Evolutionary conservation across 2,113 vertebrate genomes (phyloP), one percentile per base, ranked within the genome.

Genomic region (Anhinga anhinga): DNA sequence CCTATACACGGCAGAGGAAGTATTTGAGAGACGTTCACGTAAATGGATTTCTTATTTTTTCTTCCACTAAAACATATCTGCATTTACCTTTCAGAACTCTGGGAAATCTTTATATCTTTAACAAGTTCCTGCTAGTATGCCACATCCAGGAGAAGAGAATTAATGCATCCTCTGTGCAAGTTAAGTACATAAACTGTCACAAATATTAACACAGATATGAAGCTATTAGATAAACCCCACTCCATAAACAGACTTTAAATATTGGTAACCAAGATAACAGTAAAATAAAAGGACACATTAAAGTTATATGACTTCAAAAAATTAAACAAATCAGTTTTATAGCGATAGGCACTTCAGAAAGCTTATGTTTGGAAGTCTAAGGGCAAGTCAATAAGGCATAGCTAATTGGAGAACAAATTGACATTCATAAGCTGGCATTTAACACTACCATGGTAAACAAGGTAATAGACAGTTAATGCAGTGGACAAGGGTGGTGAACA

Each of bases 401-500:
- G 97, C 97, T 99, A 99, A 99, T 99, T 98, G 95, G 96, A 98
- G 91, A 97, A 92, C 95, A 98, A 98, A 98, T 78, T 97, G 97
- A 98, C 98, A 98, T 98, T 98, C 96, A 95, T 94, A 86, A 96
- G 95, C 96, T 83, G 84, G 85, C 91, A 45, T 88, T 95, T 92
- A 97, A 38, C 93, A 71, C 32, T 66, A 23, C 53, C 80, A 96
- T 0, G 53, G 96, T 90, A 98, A 98, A 97, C 97, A 97, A 84
- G 82, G 92, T 97, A 97, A 97, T 98, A 97, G 96, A 94, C 88
- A 96, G 94, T 96, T 98, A 98, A 98, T 98, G 97, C 95, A 96
- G 87, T 29, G 65, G 94, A 63, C 70, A 72, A 73, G 85, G 88
- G 76, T 5, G 61, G 72, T 14, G 95, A 96, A 80, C 78, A 91